Conservation (phyloP, 2,888 invertebrate genomes). For the Mimas tiliae region DNA sequence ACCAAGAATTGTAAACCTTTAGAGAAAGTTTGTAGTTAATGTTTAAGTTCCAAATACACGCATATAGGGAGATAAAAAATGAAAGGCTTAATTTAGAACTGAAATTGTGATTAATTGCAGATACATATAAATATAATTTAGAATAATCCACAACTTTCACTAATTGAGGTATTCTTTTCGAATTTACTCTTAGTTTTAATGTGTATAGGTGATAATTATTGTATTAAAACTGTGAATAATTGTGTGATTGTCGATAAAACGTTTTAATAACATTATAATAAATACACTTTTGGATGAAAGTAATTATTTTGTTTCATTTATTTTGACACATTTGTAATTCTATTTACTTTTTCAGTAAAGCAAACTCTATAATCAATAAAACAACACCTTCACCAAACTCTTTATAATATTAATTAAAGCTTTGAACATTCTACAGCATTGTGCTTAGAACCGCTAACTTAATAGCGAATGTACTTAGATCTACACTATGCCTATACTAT, state of each 20-base stretch:
- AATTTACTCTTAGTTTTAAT: slow-evolving; percentile 76
- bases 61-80: slow-evolving; percentile 13
- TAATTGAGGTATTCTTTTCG: slow-evolving; percentile 70
- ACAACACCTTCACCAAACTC: slow-evolving; percentile 13
- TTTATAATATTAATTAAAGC: slow-evolving; percentile 44
- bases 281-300: slow-evolving; percentile 81
- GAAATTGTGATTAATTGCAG: slow-evolving; percentile 21
- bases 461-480: slow-evolving; percentile 15
- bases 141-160: slow-evolving; percentile 27
- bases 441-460: slow-evolving; percentile 28
- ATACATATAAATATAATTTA: slow-evolving; percentile 19
- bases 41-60: slow-evolving; percentile 9
- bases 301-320: slow-evolving; percentile 43
- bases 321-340: neutral
- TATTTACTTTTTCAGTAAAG: too few species aligned
- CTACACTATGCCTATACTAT: slow-evolving; percentile 33
- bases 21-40: neutral
- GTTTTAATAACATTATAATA: slow-evolving; percentile 72
- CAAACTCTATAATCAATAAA: neutral
- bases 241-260: slow-evolving; percentile 79
- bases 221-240: slow-evolving; percentile 72
- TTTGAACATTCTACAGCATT: slow-evolving; percentile 40
- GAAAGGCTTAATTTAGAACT: slow-evolving; percentile 29
- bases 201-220: slow-evolving; percentile 61
- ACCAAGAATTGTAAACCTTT: slow-evolving; percentile 43